Evolutionary conservation across 1,140 invertebrate species (phyloP), one percentile per base, ranked within the genome.

Genomic region (Camponotus pennsylvanicus): DNA sequence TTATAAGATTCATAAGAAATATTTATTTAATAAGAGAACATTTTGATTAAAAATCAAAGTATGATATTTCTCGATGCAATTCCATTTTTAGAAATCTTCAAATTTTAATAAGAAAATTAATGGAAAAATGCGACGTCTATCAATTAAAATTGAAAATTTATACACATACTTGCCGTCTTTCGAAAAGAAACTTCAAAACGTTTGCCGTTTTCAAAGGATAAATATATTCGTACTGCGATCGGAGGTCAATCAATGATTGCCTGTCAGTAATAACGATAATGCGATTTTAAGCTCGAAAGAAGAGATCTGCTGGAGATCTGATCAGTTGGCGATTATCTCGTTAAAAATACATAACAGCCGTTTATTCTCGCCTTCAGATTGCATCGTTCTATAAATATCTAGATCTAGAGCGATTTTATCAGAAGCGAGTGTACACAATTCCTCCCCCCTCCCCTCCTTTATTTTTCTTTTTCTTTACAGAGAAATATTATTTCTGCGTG

Each of bases 401-500:
- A 85, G 82, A 89, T 52, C 76, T 63, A 85, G 82, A 89, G 89
- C 87, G 87, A 90, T 92, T 93, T 93, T 93, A 94, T 93, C 91
- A 90, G 70, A 32, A 37, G 71, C n/a, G 21, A 40, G 15, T 34
- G n/a, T 52, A 52, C 49, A 52, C 9, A 18, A 27, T 34, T 89
- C 73, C 83, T 82, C 87, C 90, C 13, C 9, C 9, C 21, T 27
- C 57, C 27, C n/a, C 27, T 27, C 27, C 27, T 27, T 27, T 27
- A 27, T 27, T 27, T 32, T 88, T 89, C 67, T 83, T 86, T 89
- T 90, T 86, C 89, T 90, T 86, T 85, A n/a, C 92, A 91, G 93
- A 93, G 92, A 88, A 87, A 87, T 92, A 92, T 92, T 94, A 94
- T 94, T 93, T 93, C 91, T 89, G 91, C 91, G 90, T 89, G 87